Base-by-base conservation (phyloP, 2,113 vertebrate genomes). In the Alexandromys fortis region DNA sequence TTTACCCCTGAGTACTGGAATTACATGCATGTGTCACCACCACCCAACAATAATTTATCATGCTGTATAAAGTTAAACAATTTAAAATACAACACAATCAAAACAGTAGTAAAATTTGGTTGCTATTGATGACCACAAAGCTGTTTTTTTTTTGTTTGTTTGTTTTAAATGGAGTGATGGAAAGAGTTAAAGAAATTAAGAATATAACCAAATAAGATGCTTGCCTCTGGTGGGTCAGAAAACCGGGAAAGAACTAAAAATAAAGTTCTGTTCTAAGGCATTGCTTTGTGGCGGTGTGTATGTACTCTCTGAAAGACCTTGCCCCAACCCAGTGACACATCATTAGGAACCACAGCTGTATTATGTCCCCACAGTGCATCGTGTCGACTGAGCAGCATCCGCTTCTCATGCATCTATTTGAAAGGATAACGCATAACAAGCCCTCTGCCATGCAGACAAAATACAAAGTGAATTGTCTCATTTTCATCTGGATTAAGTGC, bases 141-240 rank as follows among this genome's bases (percentile, higher is more conserved):
- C 13, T 79, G 21, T 67, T 85, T 65, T 26, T 91, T 24, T 61
- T 67, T 85, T 65, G 26, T 91, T 24, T 61, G 91, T 24, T 61
- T 6, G 30, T 76, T 89, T 86, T 35, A 70, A 82, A 90, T 72
- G 88, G 3, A 17, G 21, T 16, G 47, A 16, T 83, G 17, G n/a
- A 81, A 92, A 55, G 7, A 72, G 30, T 82, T 63, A 67, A 61
- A 89, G 22, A 94, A 85, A 78, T 45, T 13, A 93, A 89, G 4
- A 68, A 26, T 55, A 17, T 33, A 85, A 42, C 16, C 12, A 30
- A 63, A 65, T 52, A 63, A 78, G 79, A 55, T 42, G 3, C 35
- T 91, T 86, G 35, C 45, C 86, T 55, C 38, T 85, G 76, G 42
- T 77, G 86, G 49, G 81, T 77, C 49, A 95, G 65, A 96, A 63